Evolutionary conservation across 2,797 vertebrate genomes (phyloP), one percentile per base, ranked within the genome.

Genomic region (Pipistrellus nathusii): DNA sequence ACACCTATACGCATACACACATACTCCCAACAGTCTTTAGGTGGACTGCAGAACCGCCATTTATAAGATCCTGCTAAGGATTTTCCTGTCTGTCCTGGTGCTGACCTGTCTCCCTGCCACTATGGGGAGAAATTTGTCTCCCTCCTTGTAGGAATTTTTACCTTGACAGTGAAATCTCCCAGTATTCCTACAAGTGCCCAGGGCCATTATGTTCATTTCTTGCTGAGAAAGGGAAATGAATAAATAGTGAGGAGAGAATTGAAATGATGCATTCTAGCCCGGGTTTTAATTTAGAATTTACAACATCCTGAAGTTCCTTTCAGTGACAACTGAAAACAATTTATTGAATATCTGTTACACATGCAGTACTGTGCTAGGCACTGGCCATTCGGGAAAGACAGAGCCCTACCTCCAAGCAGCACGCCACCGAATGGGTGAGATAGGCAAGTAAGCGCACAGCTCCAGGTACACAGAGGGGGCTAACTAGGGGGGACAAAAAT

Each of bases 151-250:
- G 64, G 83, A 85, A 55, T 51, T 72, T 89, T 80, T 85, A 90
- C 59, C 41, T 92, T 57, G 53, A 46, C 38, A 66, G 46, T 80
- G 73, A 91, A 72, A 75, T 94, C 85, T 83, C 59, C 53, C 77
- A 38, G 15, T 93, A 90, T 94, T 88, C 57, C 93, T 95, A 41
- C 84, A 90, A 68, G 94, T 94, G 81, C 81, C 93, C 2, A 27
- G 91, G 75, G 53, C 90, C 88, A 92, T 93, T 95, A 5, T 57
- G 53, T 80, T 90, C 35, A n/a, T 93, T 96, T 91, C 95, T 87
- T 95, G 66, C 46, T 83, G 44, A 94, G 35, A 78, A 71, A 85
- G 11, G 82, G 38, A 89, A 82, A 90, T 88, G 75, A 76, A 93
- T 73, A 87, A 80, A 53, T 57, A 94, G 44, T 41, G 59, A 94